Conservation (phyloP, 2,888 invertebrate species). For the Penaeus monodon region DNA sequence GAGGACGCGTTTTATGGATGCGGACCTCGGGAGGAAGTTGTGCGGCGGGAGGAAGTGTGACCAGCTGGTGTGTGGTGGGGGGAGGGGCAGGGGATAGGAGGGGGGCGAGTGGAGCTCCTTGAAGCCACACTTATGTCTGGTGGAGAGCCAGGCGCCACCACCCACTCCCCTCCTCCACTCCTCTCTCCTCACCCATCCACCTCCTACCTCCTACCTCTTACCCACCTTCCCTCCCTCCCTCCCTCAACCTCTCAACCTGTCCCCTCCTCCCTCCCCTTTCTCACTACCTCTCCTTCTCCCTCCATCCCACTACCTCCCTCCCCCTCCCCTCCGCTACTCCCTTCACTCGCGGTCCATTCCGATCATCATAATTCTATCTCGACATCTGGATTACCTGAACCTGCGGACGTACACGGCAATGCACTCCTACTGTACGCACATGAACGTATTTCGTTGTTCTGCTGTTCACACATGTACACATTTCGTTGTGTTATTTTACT, state of each 20-base stretch:
- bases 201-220: background rate
- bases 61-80: slow-evolving; percentile 18
- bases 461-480: too few relatives aligned
- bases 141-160: slow-evolving; percentile 22
- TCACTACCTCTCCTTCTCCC: background rate
- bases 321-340: background rate
- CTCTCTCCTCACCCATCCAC: background rate
- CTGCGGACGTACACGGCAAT: too few relatives aligned
- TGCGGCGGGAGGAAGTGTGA: slow-evolving; percentile 49
- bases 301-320: background rate
- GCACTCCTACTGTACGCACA: too few relatives aligned
- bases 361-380: too few relatives aligned
- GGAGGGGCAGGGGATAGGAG: background rate
- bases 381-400: too few relatives aligned
- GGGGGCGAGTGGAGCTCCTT: slow-evolving; percentile 24
- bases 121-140: slow-evolving; percentile 35
- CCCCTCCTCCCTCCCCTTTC: background rate
- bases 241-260: background rate
- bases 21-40: slow-evolving; percentile 27
- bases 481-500: too few relatives aligned
- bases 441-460: too few relatives aligned
- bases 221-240: background rate
- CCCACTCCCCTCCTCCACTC: background rate
- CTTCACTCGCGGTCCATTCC: background rate
- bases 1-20: slow-evolving; percentile 3